Conservation (phyloP, 2,113 vertebrate species). For the Ginglymostoma cirratum region DNA sequence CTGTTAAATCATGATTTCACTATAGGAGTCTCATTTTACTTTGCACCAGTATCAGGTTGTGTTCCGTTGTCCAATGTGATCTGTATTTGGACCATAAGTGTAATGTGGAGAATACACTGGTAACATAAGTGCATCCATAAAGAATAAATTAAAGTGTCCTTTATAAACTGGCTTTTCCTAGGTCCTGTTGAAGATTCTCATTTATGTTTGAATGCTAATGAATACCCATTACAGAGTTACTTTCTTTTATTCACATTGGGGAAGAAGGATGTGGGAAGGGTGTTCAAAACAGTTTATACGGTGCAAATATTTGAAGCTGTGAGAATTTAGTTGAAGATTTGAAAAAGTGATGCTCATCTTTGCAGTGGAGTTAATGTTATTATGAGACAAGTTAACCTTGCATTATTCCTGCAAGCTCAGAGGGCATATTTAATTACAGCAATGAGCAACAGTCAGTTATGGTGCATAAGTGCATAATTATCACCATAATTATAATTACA, state of each 20-base stretch:
- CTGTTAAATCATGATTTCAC: not conserved
- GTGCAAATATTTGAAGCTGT: not conserved
- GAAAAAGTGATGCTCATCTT: not conserved
- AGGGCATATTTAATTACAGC: slow-evolving; percentile 30
- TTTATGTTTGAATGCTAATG: not conserved
- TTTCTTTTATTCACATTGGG: not conserved
- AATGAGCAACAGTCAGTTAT: slow-evolving; percentile 15
- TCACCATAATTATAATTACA: slow-evolving; percentile 31
- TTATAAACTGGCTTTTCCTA: not conserved
- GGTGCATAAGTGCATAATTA: slow-evolving; percentile 28
- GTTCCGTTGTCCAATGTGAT: not conserved
- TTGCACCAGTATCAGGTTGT: not conserved
- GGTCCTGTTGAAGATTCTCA: not conserved
- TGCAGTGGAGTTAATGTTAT: slow-evolving; percentile 17
- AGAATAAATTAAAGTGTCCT: not conserved
- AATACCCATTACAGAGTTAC: not conserved
- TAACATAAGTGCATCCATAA: not conserved
- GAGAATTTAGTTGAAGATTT: not conserved
- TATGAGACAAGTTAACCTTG: slow-evolving; percentile 23
- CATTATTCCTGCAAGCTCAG: slow-evolving; percentile 24
- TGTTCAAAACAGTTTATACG: not conserved
- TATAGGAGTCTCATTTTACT: not conserved
- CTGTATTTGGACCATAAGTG: not conserved
- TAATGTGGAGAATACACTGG: not conserved
- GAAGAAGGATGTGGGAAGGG: no score